A percentile compares a stretch with the other conserved stretches of the same genome.
phyloP scores from a whole-genome alignment of 2,113 vertebrate species.

The Mola mola region DNA sequence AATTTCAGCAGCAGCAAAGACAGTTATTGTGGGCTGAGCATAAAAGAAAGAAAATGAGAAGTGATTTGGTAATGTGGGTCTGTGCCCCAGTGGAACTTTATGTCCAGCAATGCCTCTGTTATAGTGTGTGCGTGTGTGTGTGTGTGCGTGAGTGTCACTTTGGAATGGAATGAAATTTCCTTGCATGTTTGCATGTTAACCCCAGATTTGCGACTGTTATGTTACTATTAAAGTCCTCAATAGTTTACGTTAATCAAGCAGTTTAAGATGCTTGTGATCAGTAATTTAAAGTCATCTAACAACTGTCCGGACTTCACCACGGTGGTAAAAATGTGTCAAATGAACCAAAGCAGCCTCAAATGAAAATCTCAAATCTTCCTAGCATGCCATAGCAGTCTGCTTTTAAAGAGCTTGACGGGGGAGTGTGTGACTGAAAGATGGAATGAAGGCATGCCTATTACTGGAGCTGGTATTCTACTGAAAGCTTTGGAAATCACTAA shows the following conservation, averaged over 20 bases:
- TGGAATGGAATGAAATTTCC: too few species aligned
- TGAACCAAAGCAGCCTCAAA: constrained; percentile 1
- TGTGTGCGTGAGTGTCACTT: too few species aligned
- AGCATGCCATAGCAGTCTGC: constrained; percentile 1
- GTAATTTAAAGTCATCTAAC: constrained; percentile 17
- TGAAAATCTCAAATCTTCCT: constrained; percentile 20
- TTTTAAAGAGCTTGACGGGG: constrained; percentile 16
- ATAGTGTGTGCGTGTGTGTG: too few species aligned
- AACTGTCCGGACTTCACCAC: constrained; percentile 4
- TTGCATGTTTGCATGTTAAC: too few species aligned
- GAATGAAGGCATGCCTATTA: constrained; percentile 36
- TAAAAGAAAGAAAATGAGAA: too few species aligned
- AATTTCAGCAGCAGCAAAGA: too few species aligned
- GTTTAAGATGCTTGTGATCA: constrained; percentile 13
- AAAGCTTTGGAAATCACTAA: constrained; percentile 56
- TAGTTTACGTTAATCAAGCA: not conserved
- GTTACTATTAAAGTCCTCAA: not conserved
- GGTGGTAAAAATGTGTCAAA: constrained; percentile 12
- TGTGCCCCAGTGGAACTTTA: too few species aligned
- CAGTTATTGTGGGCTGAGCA: too few species aligned
- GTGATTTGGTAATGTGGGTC: too few species aligned
- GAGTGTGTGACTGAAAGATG: constrained; percentile 14
- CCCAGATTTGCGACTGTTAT: not conserved
- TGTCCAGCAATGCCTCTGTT: too few species aligned
- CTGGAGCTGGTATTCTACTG: constrained; percentile 40